Percentiles rank a stretch among this genome's conserved stretches.
These are phyloP conservation scores for Coleophora deauratella DNA, from an alignment of 2,888 invertebrate genomes.

Conservation along the genomic window DNA sequence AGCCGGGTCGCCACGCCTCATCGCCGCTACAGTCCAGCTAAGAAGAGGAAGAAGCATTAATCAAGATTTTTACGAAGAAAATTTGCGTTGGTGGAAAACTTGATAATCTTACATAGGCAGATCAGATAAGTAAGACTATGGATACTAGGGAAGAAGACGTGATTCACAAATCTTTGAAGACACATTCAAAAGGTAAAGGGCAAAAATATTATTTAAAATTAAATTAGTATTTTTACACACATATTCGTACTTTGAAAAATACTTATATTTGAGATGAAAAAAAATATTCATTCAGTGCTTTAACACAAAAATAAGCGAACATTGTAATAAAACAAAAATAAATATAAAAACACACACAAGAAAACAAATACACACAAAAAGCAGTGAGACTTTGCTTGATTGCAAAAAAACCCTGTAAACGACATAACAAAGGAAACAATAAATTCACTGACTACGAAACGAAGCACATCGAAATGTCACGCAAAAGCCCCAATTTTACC, in stretches of 20 bases:
- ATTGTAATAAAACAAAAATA: slow-evolving; percentile 14
- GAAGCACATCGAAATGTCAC: slow-evolving; percentile 29
- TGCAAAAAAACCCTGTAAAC: slow-evolving; percentile 29
- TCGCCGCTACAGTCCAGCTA: slow-evolving; percentile 66
- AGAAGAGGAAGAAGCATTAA: not conserved
- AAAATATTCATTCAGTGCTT: no score
- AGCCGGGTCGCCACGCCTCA: slow-evolving; percentile 60
- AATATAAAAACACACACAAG: slow-evolving; percentile 21
- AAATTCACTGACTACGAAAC: slow-evolving; percentile 26
- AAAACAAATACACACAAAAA: slow-evolving; percentile 25
- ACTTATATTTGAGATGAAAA: no score
- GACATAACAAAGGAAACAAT: slow-evolving; percentile 28
- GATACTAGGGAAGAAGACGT: no score
- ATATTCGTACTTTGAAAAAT: no score
- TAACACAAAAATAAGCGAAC: not conserved
- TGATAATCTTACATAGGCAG: no score
- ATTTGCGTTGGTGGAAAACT: no score
- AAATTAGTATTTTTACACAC: no score
- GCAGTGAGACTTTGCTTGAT: slow-evolving; percentile 23
- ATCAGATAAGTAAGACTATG: no score
- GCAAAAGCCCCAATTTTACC: slow-evolving; percentile 56
- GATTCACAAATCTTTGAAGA: no score
- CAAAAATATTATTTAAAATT: no score
- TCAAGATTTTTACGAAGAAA: no score
- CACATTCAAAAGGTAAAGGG: no score